phyloP scores from a whole-genome alignment of 2,113 vertebrate species.

The Varanus salvator region DNA sequence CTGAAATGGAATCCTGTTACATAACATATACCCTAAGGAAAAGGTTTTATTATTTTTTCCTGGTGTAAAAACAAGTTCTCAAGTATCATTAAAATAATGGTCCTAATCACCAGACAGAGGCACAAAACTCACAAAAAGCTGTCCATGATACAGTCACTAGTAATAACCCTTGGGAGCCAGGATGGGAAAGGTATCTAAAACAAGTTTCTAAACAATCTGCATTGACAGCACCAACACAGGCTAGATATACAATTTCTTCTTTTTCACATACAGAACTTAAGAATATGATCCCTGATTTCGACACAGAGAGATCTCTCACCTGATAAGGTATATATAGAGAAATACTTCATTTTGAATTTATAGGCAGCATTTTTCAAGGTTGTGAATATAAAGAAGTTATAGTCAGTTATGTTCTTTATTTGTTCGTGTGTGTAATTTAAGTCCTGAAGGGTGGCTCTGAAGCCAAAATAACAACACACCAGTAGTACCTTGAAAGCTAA shows the following conservation, averaged over 20 bases:
- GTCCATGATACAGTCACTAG: not conserved
- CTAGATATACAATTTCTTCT: not conserved
- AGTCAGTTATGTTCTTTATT: not conserved
- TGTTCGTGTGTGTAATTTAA: not conserved
- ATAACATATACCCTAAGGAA: slow-evolving; percentile 9
- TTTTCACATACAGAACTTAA: not conserved
- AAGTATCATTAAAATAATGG: not conserved
- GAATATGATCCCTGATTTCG: not conserved
- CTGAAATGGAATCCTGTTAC: slow-evolving; percentile 35
- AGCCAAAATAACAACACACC: not conserved
- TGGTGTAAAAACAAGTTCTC: not conserved
- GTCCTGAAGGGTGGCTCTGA: not conserved
- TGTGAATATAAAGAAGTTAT: not conserved
- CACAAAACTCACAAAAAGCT: not conserved
- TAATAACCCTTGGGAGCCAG: not conserved
- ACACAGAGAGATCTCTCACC: not conserved
- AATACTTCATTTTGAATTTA: not conserved
- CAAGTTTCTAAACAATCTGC: not conserved
- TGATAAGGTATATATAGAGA: not conserved
- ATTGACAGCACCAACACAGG: not conserved
- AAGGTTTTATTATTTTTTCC: not conserved
- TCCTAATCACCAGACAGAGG: not conserved
- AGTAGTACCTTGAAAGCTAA: not conserved
- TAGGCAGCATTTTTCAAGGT: not conserved
- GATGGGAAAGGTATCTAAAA: not conserved